Percentiles rank a stretch among this genome's conserved stretches.
Conservation (phyloP, 2,888 invertebrate genomes). For the Brachyptera putata region DNA sequence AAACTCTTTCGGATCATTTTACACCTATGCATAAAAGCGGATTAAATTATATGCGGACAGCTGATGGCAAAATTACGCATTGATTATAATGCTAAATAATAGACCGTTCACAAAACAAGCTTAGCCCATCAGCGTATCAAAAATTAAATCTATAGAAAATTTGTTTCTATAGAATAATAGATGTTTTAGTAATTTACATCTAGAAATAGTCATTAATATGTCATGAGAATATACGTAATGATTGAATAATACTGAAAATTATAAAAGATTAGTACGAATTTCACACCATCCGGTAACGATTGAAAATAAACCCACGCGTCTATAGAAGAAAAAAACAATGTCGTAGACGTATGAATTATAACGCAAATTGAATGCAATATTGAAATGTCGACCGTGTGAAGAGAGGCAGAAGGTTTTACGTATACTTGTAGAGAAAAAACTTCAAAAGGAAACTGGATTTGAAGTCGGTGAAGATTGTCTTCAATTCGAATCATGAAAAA, state of each 20-base stretch:
- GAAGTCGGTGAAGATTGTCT: no score
- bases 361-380: background rate
- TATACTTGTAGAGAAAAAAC: no score
- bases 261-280: background rate
- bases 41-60: constrained; percentile 11
- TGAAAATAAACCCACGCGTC: no score
- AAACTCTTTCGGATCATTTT: constrained; percentile 1
- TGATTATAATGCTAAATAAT: constrained; percentile 6
- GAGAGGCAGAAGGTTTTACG: no score
- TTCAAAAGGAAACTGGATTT: no score
- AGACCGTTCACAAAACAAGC: background rate
- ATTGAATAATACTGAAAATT: background rate
- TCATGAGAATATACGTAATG: background rate
- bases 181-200: background rate
- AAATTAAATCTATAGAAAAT: background rate
- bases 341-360: no score
- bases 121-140: no score
- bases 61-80: constrained; percentile 13
- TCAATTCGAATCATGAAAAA: no score
- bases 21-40: constrained; percentile 9
- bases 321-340: no score
- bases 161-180: no score
- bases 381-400: no score
- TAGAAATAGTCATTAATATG: background rate
- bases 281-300: background rate